Evolutionary conservation across 2,797 vertebrate genomes (phyloP), one percentile per base, ranked within the genome.

Genomic region (Anomalospiza imberbis): DNA sequence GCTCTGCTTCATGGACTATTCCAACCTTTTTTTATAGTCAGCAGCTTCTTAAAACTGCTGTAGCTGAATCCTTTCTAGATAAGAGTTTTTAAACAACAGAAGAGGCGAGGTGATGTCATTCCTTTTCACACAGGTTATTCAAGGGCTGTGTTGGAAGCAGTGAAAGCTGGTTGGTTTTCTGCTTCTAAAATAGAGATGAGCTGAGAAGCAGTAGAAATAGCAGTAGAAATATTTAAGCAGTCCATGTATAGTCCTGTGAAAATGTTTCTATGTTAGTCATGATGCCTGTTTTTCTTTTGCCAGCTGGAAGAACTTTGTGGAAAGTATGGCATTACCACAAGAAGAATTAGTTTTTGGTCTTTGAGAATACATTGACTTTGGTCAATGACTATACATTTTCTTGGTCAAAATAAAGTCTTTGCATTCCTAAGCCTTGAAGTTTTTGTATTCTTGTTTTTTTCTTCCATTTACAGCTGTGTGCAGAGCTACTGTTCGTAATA

Each of bases 311-410:
- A 83, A 58, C 47, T 91, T 68, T 70, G 51, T 95, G 78, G 61
- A 93, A 92, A 78, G 66, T 7, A 75, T 63, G 66, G n/a, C 36
- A 13, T 93, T 89, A 67, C 60, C 76, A 79, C 38, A 74, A 81
- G 71, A 85, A 80, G 57, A 91, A 91, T 92, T 94, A 67, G 24
- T 89, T 89, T 88, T 89, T 84, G 54, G 48, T 93, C 66, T 68
- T 67, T 34, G 26, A 70, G 28, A 82, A 82, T 79, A 83, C 32
- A 85, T 42, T 22, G 28, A 62, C 60, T 42, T 62, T 62, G 38
- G 28, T 62, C 60, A 31, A 31, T 62, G 28, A 31, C 38, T 8
- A 20, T 42, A 32, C 38, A 62, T 62, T 62, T 62, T 78, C 31
- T 53, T 81, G 47, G 29, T 80, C 32, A 89, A 95, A 95, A 80